These are phyloP conservation scores for Sepioteuthis lessoniana DNA, from an alignment of 2,888 invertebrate genomes.

Conservation along the genomic window DNA sequence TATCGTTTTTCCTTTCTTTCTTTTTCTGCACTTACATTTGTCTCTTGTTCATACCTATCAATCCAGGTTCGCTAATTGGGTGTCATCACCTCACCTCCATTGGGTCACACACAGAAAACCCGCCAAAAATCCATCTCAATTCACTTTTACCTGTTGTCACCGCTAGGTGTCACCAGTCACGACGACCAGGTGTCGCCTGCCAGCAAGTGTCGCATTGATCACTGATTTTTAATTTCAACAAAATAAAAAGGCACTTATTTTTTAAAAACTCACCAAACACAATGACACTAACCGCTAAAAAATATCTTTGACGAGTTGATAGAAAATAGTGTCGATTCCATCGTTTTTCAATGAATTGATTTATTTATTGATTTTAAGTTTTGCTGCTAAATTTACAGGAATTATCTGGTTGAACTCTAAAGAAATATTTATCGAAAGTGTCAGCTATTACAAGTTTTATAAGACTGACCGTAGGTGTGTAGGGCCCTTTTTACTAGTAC, in stretches of 20 bases:
- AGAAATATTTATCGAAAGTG: neutral
- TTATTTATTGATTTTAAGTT: neutral
- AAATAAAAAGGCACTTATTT: neutral
- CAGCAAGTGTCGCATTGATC: constrained; percentile 17
- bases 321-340: neutral
- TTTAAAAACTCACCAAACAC: neutral
- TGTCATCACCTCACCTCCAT: neutral
- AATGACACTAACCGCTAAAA: neutral
- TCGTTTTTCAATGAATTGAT: neutral
- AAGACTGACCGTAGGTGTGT: no score
- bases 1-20: neutral
- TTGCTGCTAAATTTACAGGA: neutral
- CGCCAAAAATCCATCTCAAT: constrained; percentile 25
- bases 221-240: neutral
- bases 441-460: neutral
- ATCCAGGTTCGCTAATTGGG: neutral
- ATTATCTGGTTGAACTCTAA: neutral
- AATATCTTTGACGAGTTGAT: neutral
- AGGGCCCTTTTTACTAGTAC: no score
- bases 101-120: neutral
- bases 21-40: neutral
- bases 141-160: neutral
- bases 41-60: neutral
- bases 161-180: constrained; percentile 21
- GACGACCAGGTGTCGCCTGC: neutral